Percentiles rank a stretch among this genome's conserved stretches.
Evolutionary conservation across 1,140 invertebrate genomes (phyloP).

Genomic region (Rhysida immarginata): DNA sequence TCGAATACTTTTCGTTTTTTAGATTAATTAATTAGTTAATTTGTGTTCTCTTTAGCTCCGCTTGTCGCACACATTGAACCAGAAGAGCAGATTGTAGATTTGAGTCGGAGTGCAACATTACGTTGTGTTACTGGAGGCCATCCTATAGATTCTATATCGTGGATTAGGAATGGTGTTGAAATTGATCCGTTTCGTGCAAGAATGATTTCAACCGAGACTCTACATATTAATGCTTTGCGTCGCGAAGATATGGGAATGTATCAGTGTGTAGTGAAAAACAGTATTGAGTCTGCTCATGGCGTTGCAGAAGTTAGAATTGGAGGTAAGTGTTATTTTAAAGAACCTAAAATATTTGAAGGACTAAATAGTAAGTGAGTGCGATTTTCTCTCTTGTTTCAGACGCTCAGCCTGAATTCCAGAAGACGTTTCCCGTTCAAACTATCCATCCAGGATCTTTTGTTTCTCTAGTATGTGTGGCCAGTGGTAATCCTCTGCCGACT

Average conservation of each 20-base stretch:
- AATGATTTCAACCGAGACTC: neutral
- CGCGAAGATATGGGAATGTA: conserved; percentile 32
- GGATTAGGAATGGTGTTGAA: conserved; percentile 36
- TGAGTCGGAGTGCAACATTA: conserved; percentile 22
- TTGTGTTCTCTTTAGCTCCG: conserved; percentile 32
- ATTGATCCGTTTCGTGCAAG: neutral
- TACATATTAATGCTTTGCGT: neutral
- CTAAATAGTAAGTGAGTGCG: too few species aligned
- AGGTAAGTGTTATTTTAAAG: too few species aligned
- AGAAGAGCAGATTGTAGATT: conserved; percentile 24
- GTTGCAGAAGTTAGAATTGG: conserved; percentile 28
- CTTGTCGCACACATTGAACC: conserved; percentile 23
- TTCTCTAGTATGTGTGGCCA: conserved; percentile 67
- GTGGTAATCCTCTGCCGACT: conserved; percentile 61
- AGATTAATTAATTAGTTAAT: neutral
- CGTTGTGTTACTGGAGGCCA: conserved; percentile 45
- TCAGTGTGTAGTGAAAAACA: conserved; percentile 28
- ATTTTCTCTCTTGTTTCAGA: conserved; percentile 36
- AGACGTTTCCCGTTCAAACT: conserved; percentile 68
- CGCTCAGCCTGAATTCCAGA: conserved; percentile 58
- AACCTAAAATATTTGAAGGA: too few species aligned
- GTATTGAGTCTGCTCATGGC: conserved; percentile 25
- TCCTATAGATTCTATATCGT: conserved; percentile 23
- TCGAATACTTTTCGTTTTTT: too few species aligned
- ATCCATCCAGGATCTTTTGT: conserved; percentile 66